A percentile compares a stretch with the other conserved stretches of the same genome.
Evolutionary conservation across 2,888 invertebrate genomes (phyloP).

Genomic region (Cheilosia urbana): DNA sequence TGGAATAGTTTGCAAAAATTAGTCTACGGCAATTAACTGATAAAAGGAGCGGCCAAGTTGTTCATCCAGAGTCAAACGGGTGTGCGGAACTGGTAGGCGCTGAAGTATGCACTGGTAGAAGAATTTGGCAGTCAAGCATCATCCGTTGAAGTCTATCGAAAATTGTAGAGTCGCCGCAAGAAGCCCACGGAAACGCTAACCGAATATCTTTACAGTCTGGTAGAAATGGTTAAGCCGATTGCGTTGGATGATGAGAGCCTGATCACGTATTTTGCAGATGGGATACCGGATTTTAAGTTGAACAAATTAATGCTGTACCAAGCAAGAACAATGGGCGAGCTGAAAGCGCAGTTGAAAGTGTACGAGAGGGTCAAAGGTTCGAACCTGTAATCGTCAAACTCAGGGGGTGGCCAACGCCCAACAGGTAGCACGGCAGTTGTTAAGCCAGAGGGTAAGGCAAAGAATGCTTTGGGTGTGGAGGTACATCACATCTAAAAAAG

Average conservation of each 20-base stretch:
- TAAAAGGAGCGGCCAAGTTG: constrained; percentile 15
- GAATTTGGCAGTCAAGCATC: constrained; percentile 25
- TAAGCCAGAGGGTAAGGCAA: neutral
- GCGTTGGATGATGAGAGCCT: constrained; percentile 55
- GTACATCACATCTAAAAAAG: neutral
- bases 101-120: neutral
- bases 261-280: constrained; percentile 58
- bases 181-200: constrained; percentile 34
- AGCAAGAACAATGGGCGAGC: constrained; percentile 13
- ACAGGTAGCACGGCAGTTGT: neutral
- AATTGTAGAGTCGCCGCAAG: constrained; percentile 44
- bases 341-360: constrained; percentile 23
- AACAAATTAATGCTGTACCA: constrained; percentile 5
- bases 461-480: constrained; percentile 10
- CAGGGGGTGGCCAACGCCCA: neutral
- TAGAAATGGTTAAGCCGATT: constrained; percentile 42
- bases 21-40: constrained; percentile 16
- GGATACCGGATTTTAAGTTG: constrained; percentile 12
- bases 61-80: constrained; percentile 25
- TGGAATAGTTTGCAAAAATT: constrained; percentile 21
- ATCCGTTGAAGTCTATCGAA: constrained; percentile 45
- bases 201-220: constrained; percentile 17
- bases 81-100: neutral
- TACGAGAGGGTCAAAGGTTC: constrained; percentile 22
- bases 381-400: neutral